Evolutionary conservation across 1,140 invertebrate species (phyloP).

Genomic region (Bombus ignitus): DNA sequence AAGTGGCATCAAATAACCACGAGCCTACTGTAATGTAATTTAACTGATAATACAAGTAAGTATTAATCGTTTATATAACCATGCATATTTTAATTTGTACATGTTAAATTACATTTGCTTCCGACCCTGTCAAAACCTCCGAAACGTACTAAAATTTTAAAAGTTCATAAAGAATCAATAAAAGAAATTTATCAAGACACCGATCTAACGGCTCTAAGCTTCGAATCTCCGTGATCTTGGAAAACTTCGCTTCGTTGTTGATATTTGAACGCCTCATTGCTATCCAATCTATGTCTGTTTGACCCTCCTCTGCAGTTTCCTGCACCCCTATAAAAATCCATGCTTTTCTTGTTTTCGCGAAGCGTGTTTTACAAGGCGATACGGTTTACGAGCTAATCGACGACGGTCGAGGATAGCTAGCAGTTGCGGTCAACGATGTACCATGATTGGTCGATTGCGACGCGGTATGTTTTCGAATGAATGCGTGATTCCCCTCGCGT

Average conservation of each 20-base stretch:
- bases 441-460: slow-evolving; percentile 19
- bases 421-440: not conserved
- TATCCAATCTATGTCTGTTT: too few species aligned
- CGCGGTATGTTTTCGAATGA: slow-evolving; percentile 1
- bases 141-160: not conserved
- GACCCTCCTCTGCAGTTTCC: too few species aligned
- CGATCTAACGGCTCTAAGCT: too few species aligned
- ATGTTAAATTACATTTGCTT: not conserved
- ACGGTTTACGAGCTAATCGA: not conserved
- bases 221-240: too few species aligned
- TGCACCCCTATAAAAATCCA: not conserved
- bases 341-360: not conserved
- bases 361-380: not conserved
- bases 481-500: slow-evolving; percentile 27
- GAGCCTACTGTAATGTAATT: too few species aligned
- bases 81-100: too few species aligned
- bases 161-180: not conserved
- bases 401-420: not conserved
- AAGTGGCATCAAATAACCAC: too few species aligned
- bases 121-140: rapidly evolving
- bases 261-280: too few species aligned
- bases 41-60: too few species aligned
- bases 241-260: not conserved
- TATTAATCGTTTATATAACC: too few species aligned
- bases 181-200: not conserved